These are phyloP conservation scores for Cosmia trapezina DNA, from an alignment of 2,888 invertebrate genomes.

Conservation along the genomic window DNA sequence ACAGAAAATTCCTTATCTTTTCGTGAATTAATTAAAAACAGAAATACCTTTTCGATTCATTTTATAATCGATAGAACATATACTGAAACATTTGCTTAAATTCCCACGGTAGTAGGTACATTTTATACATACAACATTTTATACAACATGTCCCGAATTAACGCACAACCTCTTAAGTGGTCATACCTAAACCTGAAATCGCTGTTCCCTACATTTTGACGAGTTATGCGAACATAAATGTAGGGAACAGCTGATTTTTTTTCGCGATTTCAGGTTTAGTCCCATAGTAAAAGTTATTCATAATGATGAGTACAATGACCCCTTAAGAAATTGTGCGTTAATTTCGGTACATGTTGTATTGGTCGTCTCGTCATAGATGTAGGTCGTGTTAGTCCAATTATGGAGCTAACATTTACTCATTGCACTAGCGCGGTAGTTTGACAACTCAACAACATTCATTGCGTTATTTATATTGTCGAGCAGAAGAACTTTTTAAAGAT, in stretches of 20 bases:
- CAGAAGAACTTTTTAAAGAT: background rate
- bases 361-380: background rate
- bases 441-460: too few species aligned
- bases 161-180: too few species aligned
- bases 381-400: background rate
- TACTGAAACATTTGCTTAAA: constrained; percentile 3
- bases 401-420: constrained; percentile 11
- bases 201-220: too few species aligned
- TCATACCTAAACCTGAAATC: too few species aligned
- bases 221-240: too few species aligned
- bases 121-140: background rate
- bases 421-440: background rate
- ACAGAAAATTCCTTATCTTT: background rate
- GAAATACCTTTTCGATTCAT: constrained; percentile 11
- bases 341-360: too few species aligned
- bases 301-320: too few species aligned
- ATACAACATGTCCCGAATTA: too few species aligned
- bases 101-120: background rate
- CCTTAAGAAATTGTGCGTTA: too few species aligned
- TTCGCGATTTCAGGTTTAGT: too few species aligned
- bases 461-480: background rate
- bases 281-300: too few species aligned
- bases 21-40: background rate
- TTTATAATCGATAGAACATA: constrained; percentile 6
- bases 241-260: too few species aligned